These are phyloP conservation scores for Ectobius pallidus DNA, from an alignment of 2,888 invertebrate species.

Conservation along the genomic window DNA sequence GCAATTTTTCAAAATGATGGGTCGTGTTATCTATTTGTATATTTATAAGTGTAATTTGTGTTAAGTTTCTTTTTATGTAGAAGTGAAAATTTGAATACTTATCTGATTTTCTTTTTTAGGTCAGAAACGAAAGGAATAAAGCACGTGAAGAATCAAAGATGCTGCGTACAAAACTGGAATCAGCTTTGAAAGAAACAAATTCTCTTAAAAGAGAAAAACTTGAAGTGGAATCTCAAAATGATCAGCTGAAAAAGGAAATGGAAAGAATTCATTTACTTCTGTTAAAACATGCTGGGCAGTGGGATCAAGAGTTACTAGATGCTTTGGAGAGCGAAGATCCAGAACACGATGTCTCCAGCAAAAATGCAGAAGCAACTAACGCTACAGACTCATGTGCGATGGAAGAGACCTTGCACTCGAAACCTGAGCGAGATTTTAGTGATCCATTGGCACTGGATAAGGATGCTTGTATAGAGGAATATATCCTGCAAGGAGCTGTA, in stretches of 20 bases:
- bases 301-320: constrained; percentile 62
- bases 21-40: too few relatives aligned
- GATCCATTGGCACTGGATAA: constrained; percentile 48
- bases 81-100: neutral
- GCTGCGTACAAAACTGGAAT: constrained; percentile 79
- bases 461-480: constrained; percentile 60
- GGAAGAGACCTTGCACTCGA: constrained; percentile 25
- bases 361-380: constrained; percentile 43
- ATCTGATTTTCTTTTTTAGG: constrained; percentile 54
- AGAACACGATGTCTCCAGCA: constrained; percentile 53
- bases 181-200: constrained; percentile 75
- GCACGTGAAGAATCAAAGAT: constrained; percentile 89
- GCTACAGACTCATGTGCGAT: constrained; percentile 44
- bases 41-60: too few relatives aligned
- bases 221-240: constrained; percentile 77
- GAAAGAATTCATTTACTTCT: constrained; percentile 74
- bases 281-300: constrained; percentile 72
- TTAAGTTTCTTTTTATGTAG: too few relatives aligned
- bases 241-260: constrained; percentile 78
- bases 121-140: constrained; percentile 90
- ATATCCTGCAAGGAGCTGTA: constrained; percentile 67
- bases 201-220: constrained; percentile 77
- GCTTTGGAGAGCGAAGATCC: constrained; percentile 57
- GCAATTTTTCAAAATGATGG: too few relatives aligned
- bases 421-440: constrained; percentile 44